phyloP scores from a whole-genome alignment of 2,797 vertebrate species.

The Gallinago nigripennis region DNA sequence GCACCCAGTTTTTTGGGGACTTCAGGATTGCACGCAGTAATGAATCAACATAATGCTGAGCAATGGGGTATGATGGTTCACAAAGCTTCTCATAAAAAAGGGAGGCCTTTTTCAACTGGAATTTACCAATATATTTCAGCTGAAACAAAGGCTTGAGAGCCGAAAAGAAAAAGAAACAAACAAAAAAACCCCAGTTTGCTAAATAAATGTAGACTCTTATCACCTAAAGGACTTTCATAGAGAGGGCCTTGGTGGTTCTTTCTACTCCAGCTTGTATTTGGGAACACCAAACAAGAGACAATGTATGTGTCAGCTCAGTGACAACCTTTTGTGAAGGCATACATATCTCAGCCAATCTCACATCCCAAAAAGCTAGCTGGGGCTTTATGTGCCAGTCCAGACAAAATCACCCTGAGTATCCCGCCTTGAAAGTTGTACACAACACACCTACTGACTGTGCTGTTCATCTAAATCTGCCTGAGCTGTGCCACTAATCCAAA shows the following conservation, averaged over 20 bases:
- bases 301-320: neutral
- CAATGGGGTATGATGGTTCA: neutral
- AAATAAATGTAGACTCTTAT: neutral
- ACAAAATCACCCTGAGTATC: neutral
- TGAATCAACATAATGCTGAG: neutral
- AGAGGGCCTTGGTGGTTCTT: neutral
- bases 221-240: neutral
- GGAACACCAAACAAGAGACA: neutral
- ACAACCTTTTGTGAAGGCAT: neutral
- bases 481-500: neutral
- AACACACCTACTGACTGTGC: neutral
- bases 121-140: neutral
- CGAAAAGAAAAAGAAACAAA: neutral
- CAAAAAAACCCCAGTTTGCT: neutral
- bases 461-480: neutral
- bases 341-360: neutral
- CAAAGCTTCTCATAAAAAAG: neutral
- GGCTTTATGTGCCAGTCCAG: neutral
- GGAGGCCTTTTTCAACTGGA: neutral
- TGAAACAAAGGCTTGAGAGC: neutral
- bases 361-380: neutral
- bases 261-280: neutral
- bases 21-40: neutral
- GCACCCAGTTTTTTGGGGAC: neutral
- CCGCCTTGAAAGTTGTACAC: fast-evolving